These are phyloP conservation scores for Dolichopus griseipennis DNA, from an alignment of 2,888 invertebrate species.

Conservation along the genomic window DNA sequence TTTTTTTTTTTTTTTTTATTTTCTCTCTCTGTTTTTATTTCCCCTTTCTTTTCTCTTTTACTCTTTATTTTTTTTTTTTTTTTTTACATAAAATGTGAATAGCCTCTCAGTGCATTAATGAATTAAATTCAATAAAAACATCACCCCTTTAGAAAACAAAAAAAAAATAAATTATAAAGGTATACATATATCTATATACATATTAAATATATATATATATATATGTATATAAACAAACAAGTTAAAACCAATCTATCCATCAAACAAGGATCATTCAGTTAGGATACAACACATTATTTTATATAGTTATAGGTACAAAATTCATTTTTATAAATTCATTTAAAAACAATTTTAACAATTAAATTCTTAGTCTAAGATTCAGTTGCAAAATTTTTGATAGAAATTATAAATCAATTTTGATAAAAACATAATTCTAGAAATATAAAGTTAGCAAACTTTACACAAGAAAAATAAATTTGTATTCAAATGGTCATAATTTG, in stretches of 20 bases:
- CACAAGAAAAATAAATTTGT: too few relatives aligned
- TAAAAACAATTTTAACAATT: background rate
- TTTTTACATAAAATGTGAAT: background rate
- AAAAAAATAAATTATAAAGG: too few relatives aligned
- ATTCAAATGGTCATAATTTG: too few relatives aligned
- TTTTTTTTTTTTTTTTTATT: too few relatives aligned
- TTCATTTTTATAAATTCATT: background rate
- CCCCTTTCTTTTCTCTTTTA: background rate
- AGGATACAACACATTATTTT: background rate
- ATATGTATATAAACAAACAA: too few relatives aligned
- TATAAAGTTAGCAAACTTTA: too few relatives aligned
- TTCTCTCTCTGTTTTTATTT: slow-evolving; percentile 12
- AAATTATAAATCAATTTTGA: too few relatives aligned
- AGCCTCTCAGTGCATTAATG: slow-evolving; percentile 21
- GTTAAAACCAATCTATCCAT: background rate
- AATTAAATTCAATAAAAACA: slow-evolving; percentile 22
- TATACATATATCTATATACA: too few relatives aligned
- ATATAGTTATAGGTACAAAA: background rate
- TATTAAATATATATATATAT: too few relatives aligned
- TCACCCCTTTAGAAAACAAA: background rate
- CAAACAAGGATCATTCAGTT: background rate
- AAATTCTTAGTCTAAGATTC: background rate
- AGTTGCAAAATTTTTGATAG: background rate
- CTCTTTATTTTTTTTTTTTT: too few relatives aligned
- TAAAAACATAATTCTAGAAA: too few relatives aligned